Percentiles rank a stretch among this genome's conserved stretches.
Evolutionary conservation across 2,797 vertebrate species (phyloP).

Genomic region (Brotula barbata): DNA sequence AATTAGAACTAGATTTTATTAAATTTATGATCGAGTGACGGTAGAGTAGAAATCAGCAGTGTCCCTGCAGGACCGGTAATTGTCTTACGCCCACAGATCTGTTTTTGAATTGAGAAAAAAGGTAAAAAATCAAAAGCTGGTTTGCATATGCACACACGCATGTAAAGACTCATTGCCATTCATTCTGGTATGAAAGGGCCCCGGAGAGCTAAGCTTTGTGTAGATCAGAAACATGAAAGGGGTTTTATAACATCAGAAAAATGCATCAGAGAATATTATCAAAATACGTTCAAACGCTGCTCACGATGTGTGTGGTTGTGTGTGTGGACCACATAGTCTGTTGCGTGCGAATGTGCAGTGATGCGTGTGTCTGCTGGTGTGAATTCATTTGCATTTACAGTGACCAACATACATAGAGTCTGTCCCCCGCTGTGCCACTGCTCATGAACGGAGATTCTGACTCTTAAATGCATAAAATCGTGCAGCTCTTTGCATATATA

Average conservation of each 20-base stretch:
- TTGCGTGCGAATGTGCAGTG: conserved; percentile 1
- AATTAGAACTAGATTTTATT: neutral
- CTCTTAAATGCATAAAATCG: too few relatives aligned
- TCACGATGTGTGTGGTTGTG: neutral
- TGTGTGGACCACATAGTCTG: neutral
- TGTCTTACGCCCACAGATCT: conserved; percentile 19
- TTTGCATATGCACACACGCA: conserved; percentile 4
- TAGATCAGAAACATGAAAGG: conserved; percentile 59
- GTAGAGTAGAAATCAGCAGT: conserved; percentile 13
- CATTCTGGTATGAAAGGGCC: conserved; percentile 42
- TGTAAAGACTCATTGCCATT: conserved; percentile 29
- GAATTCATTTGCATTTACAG: neutral
- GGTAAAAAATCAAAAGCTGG: conserved; percentile 37
- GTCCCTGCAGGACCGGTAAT: conserved; percentile 24
- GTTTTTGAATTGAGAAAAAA: conserved; percentile 21
- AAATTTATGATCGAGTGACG: conserved; percentile 12
- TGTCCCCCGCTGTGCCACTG: too few relatives aligned
- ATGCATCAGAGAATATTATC: conserved; percentile 32
- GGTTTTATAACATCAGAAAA: conserved; percentile 19
- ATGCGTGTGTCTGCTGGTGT: conserved; percentile 4
- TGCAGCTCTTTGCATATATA: too few relatives aligned
- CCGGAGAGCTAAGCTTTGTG: conserved; percentile 38
- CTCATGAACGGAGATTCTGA: too few relatives aligned
- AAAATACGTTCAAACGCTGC: neutral
- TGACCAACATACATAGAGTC: neutral